phyloP scores from a whole-genome alignment of 2,888 invertebrate species.

The Caenorhabditis doughertyi region DNA sequence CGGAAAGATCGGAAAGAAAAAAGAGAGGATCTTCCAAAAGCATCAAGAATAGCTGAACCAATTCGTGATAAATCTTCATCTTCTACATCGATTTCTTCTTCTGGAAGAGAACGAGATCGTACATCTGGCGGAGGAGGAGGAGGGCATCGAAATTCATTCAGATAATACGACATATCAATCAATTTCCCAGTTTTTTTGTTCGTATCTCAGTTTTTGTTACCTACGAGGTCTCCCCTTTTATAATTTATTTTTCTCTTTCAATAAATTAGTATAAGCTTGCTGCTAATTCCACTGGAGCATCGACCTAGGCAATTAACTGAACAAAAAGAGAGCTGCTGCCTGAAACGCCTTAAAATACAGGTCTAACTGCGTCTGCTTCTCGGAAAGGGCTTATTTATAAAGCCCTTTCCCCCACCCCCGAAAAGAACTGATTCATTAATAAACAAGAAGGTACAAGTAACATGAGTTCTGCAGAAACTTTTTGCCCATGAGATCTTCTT shows the following conservation, averaged over 20 bases:
- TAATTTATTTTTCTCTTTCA: not conserved
- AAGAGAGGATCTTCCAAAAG: constrained; percentile 38
- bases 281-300: no score
- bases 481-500: no score
- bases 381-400: no score
- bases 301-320: no score
- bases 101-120: constrained; percentile 36
- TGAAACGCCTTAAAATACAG: no score
- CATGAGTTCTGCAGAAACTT: no score
- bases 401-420: no score
- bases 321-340: no score
- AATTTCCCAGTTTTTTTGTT: not conserved
- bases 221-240: not conserved
- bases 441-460: no score
- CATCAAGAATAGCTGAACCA: constrained; percentile 38
- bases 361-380: no score
- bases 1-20: constrained; percentile 37
- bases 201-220: constrained; percentile 2
- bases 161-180: not conserved
- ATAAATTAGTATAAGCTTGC: no score
- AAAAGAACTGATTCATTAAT: no score
- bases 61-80: not conserved
- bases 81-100: not conserved
- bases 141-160: constrained; percentile 2
- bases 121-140: not conserved